A percentile compares a stretch with the other conserved stretches of the same genome.
These are phyloP conservation scores for Dipodomys ordii DNA, from an alignment of 2,113 vertebrate species.

Conservation along the genomic window DNA sequence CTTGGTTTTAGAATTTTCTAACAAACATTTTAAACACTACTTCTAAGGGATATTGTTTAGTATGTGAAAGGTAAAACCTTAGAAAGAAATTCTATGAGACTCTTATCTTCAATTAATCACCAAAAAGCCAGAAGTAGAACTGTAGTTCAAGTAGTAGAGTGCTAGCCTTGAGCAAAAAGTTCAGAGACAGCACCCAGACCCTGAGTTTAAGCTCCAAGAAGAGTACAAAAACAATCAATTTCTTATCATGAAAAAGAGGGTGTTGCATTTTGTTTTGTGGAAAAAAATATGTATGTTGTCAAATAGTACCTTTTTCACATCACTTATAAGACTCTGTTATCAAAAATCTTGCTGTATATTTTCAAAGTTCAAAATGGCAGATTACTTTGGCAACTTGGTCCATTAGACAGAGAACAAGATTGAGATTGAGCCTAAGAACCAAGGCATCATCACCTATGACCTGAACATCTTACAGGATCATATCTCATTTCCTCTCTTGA, in stretches of 20 bases:
- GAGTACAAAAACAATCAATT: not conserved
- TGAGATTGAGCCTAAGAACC: not conserved
- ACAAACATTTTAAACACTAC: not conserved
- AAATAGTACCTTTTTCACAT: conserved; percentile 7
- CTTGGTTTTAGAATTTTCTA: not conserved
- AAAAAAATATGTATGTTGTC: not conserved
- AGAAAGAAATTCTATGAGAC: too few species aligned
- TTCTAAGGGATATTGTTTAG: not conserved
- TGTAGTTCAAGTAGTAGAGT: too few species aligned
- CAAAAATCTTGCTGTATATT: conserved; percentile 33
- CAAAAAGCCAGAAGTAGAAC: too few species aligned
- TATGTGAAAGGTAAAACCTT: not conserved
- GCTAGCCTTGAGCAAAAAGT: too few species aligned
- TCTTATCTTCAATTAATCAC: too few species aligned
- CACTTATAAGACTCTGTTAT: not conserved
- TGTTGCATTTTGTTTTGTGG: not conserved
- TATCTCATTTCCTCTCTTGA: not conserved
- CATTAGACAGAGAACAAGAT: conserved; percentile 5
- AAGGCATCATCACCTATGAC: not conserved
- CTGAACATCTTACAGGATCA: not conserved
- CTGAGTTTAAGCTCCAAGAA: too few species aligned
- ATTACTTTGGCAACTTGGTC: not conserved
- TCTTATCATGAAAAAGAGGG: not conserved
- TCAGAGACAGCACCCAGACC: too few species aligned
- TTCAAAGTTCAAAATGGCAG: conserved; percentile 45